Base-by-base conservation (phyloP, 2,888 invertebrate species). In the Acrobasis consociella region DNA sequence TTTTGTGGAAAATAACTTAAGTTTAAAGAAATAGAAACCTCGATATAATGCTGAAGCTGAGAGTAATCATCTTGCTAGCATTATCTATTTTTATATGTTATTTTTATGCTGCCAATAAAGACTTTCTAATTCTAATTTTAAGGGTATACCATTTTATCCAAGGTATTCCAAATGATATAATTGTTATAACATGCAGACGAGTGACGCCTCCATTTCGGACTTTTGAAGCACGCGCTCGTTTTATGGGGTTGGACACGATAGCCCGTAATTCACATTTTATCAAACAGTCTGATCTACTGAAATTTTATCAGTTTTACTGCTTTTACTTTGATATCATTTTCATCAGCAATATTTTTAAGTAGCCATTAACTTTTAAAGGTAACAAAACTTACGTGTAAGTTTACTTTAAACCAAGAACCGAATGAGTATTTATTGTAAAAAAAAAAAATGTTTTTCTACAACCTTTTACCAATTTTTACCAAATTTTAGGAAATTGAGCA, bases 201-300 rank as follows among this genome's bases (percentile, higher is more conserved):
- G 39, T 42, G 56, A 42, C 56, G 39, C 52, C 56, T 38, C 22
- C 13, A 56, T 56, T 42, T 42, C 10, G 39, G 56, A 17, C 11
- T 56, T 39, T 42, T 16, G 17, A 5, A 42, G 15, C 56, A 56
- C 56, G 56, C 56, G 46, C 56, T 8, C 13, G 16, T 22, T 39
- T 56, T 42, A 56, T 56, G 56, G 11, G 17, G 56, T 42, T 56
- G 46, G 56, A 56, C 56, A 55, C 55, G 55, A 8, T 55, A 55
- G 17, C 39, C 39, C 11, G 55, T 55, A 55, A 55, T 56, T 56
- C 16, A 15, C 16, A 39, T n/a, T 56, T 42, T 56, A 56, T 56
- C 56, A 15, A 7, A 38, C 42, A 42, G 22, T 56, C 17, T 56
- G 22, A 42, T 56, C 42, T 56, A 56, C 55, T 17, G 42, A 56